These are phyloP conservation scores for Gambusia holbrooki DNA, from an alignment of 2,113 vertebrate species.

Conservation along the genomic window DNA sequence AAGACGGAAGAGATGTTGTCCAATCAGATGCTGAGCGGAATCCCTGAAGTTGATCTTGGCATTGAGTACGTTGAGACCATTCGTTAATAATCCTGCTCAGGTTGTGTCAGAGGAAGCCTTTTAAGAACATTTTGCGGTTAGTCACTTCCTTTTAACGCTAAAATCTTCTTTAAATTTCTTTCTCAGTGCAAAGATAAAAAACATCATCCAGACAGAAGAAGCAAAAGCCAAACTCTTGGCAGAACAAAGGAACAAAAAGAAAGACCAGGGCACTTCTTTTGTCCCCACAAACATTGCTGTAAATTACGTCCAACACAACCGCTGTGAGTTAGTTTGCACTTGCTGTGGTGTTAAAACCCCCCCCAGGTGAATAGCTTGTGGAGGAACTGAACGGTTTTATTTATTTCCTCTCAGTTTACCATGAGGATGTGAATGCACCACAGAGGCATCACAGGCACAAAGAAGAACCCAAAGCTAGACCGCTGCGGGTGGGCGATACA, in stretches of 20 bases:
- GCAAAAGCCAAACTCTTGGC: slow-evolving; percentile 94
- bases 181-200: slow-evolving; percentile 95
- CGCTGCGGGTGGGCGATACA: slow-evolving; percentile 92
- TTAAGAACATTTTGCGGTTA: background rate
- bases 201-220: slow-evolving; percentile 95
- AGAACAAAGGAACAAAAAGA: slow-evolving; percentile 97
- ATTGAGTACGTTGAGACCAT: slow-evolving; percentile 86
- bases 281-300: slow-evolving; percentile 98
- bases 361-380: background rate
- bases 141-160: background rate
- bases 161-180: background rate
- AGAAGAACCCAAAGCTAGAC: slow-evolving; percentile 95
- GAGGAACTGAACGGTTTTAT: background rate
- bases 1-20: slow-evolving; percentile 98
- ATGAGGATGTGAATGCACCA: slow-evolving; percentile 91
- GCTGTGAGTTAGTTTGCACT: slow-evolving; percentile 84
- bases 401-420: slow-evolving; percentile 85
- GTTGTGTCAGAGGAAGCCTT: background rate
- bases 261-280: slow-evolving; percentile 94
- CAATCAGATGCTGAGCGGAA: slow-evolving; percentile 98
- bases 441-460: slow-evolving; percentile 87
- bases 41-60: slow-evolving; percentile 96
- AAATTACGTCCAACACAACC: slow-evolving; percentile 98
- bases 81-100: background rate
- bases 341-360: background rate